These are phyloP conservation scores for Notarius lentiginosus DNA, from an alignment of 2,113 vertebrate species.

Conservation along the genomic window DNA sequence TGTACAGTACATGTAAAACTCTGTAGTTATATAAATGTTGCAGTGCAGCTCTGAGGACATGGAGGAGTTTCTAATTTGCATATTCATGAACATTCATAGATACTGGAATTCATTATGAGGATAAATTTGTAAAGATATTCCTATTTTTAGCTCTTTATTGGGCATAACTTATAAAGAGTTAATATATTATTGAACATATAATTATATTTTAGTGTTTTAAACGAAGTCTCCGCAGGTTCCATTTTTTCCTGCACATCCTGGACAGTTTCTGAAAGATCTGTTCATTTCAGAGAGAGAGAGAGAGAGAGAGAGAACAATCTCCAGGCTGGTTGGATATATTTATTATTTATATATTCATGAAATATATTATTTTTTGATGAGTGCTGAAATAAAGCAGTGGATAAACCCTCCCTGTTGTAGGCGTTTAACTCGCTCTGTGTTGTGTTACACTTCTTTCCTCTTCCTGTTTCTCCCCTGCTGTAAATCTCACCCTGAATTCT, in stretches of 20 bases:
- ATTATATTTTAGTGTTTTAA: not conserved
- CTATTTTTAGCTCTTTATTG: not conserved
- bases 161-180: not conserved
- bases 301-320: not conserved
- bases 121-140: not conserved
- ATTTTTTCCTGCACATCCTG: not conserved
- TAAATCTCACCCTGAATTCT: not conserved
- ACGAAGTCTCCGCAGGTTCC: not conserved
- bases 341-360: not conserved
- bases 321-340: not conserved
- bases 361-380: not conserved
- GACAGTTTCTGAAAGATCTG: not conserved
- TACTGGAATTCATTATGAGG: not conserved
- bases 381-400: not conserved
- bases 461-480: not conserved
- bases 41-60: not conserved
- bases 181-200: not conserved
- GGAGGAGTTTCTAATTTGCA: not conserved
- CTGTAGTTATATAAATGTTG: not conserved
- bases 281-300: too few relatives aligned
- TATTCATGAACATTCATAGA: constrained; percentile 1
- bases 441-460: not conserved
- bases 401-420: not conserved
- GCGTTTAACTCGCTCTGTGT: not conserved
- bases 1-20: not conserved